phyloP scores from a whole-genome alignment of 2,888 invertebrate species.

The Spicauda simplicius region DNA sequence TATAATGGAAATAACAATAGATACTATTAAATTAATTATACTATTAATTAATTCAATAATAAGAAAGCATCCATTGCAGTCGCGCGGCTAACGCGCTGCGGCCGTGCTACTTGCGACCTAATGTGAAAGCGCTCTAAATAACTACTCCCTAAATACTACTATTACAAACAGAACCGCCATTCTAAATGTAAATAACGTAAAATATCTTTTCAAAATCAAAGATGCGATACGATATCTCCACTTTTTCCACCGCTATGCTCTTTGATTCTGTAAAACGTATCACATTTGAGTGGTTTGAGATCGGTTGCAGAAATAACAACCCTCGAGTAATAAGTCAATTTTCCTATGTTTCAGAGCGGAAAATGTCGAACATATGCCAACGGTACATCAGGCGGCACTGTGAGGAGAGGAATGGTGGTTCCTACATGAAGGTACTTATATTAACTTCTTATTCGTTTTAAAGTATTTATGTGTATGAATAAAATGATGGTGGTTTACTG shows the following conservation, averaged over 20 bases:
- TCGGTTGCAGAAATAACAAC: slow-evolving; percentile 21
- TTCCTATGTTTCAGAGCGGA: slow-evolving; percentile 67
- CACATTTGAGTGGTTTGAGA: slow-evolving; percentile 30
- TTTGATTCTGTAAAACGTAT: slow-evolving; percentile 29
- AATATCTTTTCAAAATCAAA: neutral
- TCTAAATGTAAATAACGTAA: neutral
- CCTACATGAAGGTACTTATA: slow-evolving; percentile 75
- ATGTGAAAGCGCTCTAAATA: too few species aligned
- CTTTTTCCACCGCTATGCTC: slow-evolving; percentile 24
- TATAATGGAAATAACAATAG: too few species aligned
- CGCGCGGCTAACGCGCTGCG: too few species aligned
- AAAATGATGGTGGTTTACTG: too few species aligned
- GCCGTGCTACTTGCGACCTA: too few species aligned
- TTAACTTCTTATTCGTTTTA: neutral
- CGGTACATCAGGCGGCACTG: slow-evolving; percentile 71
- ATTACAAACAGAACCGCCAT: neutral
- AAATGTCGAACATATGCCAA: slow-evolving; percentile 78
- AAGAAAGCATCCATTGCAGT: too few species aligned
- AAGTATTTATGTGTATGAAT: neutral
- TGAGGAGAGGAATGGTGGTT: slow-evolving; percentile 69
- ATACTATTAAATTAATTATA: too few species aligned
- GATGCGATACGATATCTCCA: slow-evolving; percentile 9
- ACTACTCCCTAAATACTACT: too few species aligned
- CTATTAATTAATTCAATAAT: too few species aligned
- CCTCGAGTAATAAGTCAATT: slow-evolving; percentile 35